A percentile compares a stretch with the other conserved stretches of the same genome.
Conservation (phyloP, 2,888 invertebrate genomes). For the Tyria jacobaeae region DNA sequence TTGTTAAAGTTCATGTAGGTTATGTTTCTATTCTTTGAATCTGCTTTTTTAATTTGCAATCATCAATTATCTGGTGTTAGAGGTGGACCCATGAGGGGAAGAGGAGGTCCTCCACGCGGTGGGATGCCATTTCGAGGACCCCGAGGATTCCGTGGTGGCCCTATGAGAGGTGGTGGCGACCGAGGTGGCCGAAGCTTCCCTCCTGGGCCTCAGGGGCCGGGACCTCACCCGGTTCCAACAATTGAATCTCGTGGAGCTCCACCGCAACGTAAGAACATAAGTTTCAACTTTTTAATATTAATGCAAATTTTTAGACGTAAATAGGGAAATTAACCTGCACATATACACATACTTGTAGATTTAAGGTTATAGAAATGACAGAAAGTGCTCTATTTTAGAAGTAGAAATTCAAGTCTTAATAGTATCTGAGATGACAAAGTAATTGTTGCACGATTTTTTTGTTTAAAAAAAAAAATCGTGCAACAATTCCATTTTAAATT, state of each 20-base stretch:
- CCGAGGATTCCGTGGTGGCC: slow-evolving; percentile 77
- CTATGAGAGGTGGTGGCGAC: slow-evolving; percentile 78
- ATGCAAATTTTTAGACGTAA: too few relatives aligned
- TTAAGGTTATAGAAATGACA: background rate
- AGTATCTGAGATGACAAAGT: too few relatives aligned
- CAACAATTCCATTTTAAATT: too few relatives aligned
- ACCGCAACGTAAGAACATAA: slow-evolving; percentile 67
- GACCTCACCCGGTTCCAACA: slow-evolving; percentile 82
- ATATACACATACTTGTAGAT: background rate
- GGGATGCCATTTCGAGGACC: slow-evolving; percentile 71
- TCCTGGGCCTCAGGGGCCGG: slow-evolving; percentile 80
- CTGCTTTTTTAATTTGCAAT: background rate
- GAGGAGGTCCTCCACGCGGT: slow-evolving; percentile 72
- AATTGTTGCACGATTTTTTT: too few relatives aligned
- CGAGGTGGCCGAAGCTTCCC: slow-evolving; percentile 78
- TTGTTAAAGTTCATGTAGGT: slow-evolving; percentile 15
- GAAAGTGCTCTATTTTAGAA: background rate
- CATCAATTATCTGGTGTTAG: slow-evolving; percentile 33
- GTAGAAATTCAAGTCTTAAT: too few relatives aligned
- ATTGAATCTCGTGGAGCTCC: slow-evolving; percentile 79
- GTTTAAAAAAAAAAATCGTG: too few relatives aligned
- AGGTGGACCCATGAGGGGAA: slow-evolving; percentile 78
- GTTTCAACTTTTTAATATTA: too few relatives aligned
- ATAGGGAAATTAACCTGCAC: background rate
- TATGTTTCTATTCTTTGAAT: slow-evolving; percentile 8